Evolutionary conservation across 2,888 invertebrate genomes (phyloP).

Genomic region (Spilarctia lutea): DNA sequence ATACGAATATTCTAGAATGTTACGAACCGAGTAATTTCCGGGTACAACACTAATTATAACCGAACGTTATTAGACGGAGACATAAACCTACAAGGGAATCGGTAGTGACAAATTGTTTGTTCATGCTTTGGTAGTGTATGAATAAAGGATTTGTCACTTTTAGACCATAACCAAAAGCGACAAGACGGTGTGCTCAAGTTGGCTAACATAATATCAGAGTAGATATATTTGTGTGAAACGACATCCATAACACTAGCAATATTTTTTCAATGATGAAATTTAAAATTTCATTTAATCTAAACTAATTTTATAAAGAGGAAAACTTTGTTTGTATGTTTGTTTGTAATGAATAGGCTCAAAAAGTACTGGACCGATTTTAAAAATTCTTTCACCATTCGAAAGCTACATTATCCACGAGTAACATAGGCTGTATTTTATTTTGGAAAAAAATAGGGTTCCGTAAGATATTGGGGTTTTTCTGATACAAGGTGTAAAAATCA

Average conservation of each 20-base stretch:
- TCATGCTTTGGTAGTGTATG: neutral
- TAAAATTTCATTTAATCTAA: no score
- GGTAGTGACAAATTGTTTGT: constrained; percentile 6
- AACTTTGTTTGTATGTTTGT: no score
- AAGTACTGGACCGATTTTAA: no score
- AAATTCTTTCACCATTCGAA: no score
- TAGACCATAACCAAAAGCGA: neutral
- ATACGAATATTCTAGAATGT: neutral
- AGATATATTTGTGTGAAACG: neutral
- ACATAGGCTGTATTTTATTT: no score
- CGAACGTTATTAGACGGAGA: neutral
- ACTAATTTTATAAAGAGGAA: no score
- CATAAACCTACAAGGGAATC: neutral
- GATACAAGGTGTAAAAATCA: no score
- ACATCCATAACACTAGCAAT: neutral
- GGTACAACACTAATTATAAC: neutral
- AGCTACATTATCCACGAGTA: no score
- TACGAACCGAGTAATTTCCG: neutral
- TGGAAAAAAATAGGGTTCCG: no score
- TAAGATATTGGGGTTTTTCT: no score
- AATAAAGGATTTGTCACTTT: neutral
- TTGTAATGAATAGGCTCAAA: no score
- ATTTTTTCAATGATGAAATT: no score
- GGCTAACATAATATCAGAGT: neutral
- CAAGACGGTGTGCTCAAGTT: neutral